Base-by-base conservation (phyloP, 1,140 invertebrate genomes). In the Idris sp. region DNA sequence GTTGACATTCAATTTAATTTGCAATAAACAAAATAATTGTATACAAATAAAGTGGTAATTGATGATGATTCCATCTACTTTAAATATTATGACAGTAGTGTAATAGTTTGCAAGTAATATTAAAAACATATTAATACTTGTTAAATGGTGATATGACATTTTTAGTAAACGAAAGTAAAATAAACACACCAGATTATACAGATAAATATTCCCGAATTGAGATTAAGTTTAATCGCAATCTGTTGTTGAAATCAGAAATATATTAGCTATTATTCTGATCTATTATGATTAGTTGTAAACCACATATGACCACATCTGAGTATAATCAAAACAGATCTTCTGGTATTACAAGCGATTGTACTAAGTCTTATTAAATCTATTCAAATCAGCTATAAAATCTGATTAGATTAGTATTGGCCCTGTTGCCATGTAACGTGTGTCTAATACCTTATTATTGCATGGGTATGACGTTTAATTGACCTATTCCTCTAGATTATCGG, bases 331-430 rank as follows among this genome's bases (percentile, higher is more conserved):
- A 19, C 64, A 68, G 33, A 68, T 68, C 13, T 36, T 1, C 8
- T 10, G 11, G 25, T 10, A 33, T 68, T 58, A 43, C 43, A 58
- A 30, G 36, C 35, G 30, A 54, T 71, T 53, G 35, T 2, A 16
- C 41, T 18, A 59, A 69, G 40, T 62, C 48, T 61, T 48, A 61
- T 51, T 71, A 48, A 71, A 62, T 71, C 40, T 62, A 28, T 15
- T 44, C 9, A 53, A 69, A 59, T 69, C 36, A 69, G 44, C 43
- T 53, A 59, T 59, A 48, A 59, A 69, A 53, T 69, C 54, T 54
- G 15, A 62, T 71, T 49, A 56, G 51, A 67, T 67, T 56, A 48
- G 51, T 48, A 49, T 56, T 49, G 43, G 62, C 13, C 6, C 49
- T 14, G 22, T 44, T 33, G 15, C 15, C 10, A n/a, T 18, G 36